A percentile compares a stretch with the other conserved stretches of the same genome.
phyloP scores from a whole-genome alignment of 2,888 invertebrate genomes.

The Drosophila colorata region DNA sequence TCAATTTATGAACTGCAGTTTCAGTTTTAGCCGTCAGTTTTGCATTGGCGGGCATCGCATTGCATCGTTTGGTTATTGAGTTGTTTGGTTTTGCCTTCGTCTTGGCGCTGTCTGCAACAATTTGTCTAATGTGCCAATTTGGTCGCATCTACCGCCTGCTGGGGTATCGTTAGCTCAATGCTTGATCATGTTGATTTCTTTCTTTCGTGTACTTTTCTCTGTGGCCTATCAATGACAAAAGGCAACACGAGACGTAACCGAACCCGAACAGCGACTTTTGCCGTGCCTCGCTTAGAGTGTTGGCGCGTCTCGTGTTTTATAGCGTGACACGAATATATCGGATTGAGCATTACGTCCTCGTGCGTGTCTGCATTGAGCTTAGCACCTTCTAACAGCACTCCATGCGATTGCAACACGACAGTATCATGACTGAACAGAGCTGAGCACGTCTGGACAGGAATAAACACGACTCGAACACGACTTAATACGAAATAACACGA shows the following conservation, averaged over 20 bases:
- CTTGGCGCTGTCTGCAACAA: conserved; percentile 61
- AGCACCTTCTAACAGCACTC: too few relatives aligned
- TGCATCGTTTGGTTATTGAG: conserved; percentile 64
- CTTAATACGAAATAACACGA: too few relatives aligned
- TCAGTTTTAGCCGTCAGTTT: conserved; percentile 42
- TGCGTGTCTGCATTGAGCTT: too few relatives aligned
- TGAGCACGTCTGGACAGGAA: too few relatives aligned
- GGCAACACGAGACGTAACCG: conserved; percentile 51
- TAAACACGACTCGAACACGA: too few relatives aligned
- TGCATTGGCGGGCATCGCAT: conserved; percentile 23
- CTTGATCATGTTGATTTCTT: conserved; percentile 64
- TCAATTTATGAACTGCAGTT: conserved; percentile 59
- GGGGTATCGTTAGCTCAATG: conserved; percentile 57
- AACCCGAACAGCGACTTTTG: conserved; percentile 1
- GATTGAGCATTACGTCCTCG: background rate
- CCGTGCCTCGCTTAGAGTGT: conserved; percentile 1
- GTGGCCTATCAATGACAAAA: conserved; percentile 73
- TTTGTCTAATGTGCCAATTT: conserved; percentile 82
- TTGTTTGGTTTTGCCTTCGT: conserved; percentile 44
- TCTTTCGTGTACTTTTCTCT: conserved; percentile 52
- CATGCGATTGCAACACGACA: too few relatives aligned
- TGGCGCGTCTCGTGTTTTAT: conserved; percentile 1
- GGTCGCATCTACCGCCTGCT: conserved; percentile 57
- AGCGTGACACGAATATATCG: conserved; percentile 13
- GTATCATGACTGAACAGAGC: too few relatives aligned